Conservation (phyloP, 1,140 invertebrate species). For the Drosophila busckii region DNA sequence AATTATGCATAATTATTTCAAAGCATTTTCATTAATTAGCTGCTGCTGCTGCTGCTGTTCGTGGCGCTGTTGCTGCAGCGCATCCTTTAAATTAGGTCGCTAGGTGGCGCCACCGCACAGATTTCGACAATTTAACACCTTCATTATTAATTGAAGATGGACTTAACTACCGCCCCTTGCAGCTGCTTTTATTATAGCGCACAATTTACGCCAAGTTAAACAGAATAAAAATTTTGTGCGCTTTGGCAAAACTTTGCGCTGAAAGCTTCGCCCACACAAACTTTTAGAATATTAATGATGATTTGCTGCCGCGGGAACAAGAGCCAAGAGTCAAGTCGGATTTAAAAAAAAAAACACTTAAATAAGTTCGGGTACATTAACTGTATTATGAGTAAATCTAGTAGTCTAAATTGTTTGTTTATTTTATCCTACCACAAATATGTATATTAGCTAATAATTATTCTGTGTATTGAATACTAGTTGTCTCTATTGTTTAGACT, state of each 20-base stretch:
- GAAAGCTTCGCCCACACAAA: slow-evolving; percentile 64
- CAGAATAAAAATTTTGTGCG: slow-evolving; percentile 53
- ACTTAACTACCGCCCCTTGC: slow-evolving; percentile 33
- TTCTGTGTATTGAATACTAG: slow-evolving; percentile 14
- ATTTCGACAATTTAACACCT: slow-evolving; percentile 76
- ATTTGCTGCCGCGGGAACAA: slow-evolving; percentile 49
- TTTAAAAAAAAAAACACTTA: too few relatives aligned
- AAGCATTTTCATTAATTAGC: slow-evolving; percentile 75
- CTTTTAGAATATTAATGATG: slow-evolving; percentile 76
- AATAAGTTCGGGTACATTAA: too few relatives aligned
- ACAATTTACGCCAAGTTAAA: slow-evolving; percentile 47
- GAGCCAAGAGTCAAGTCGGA: too few relatives aligned
- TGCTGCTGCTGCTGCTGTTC: slow-evolving; percentile 26
- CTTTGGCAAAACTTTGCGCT: slow-evolving; percentile 40
- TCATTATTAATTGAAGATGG: slow-evolving; percentile 75
- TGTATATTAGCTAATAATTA: too few relatives aligned
- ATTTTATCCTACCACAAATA: too few relatives aligned
- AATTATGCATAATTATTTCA: slow-evolving; percentile 77
- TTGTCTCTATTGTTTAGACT: slow-evolving; percentile 22
- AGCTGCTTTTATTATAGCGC: slow-evolving; percentile 37
- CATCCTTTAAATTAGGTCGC: slow-evolving; percentile 50
- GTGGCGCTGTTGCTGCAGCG: slow-evolving; percentile 9
- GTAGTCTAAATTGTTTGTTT: too few relatives aligned
- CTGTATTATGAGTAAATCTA: too few relatives aligned
- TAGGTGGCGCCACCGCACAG: slow-evolving; percentile 57